Percentiles rank a stretch among this genome's conserved stretches.
Evolutionary conservation across 2,888 invertebrate genomes (phyloP).

Genomic region (Meliscaeva auricollis): DNA sequence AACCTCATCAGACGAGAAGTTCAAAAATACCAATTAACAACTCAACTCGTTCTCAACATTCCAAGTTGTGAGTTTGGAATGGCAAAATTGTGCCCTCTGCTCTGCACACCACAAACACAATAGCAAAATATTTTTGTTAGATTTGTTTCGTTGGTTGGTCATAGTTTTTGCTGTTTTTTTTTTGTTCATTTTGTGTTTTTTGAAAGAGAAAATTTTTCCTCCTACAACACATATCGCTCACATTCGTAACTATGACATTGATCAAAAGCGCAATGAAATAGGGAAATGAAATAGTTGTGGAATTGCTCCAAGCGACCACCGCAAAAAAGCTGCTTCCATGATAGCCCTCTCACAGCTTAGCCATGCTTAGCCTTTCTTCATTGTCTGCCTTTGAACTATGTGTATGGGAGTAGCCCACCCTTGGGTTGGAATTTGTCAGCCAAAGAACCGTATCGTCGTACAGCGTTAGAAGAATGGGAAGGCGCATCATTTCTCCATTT

Average conservation of each 20-base stretch:
- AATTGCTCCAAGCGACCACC: conserved; percentile 33
- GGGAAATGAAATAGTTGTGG: conserved; percentile 53
- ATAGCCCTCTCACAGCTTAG: conserved; percentile 61
- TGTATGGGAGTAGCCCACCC: neutral
- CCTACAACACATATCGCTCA: conserved; percentile 7
- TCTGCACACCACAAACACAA: conserved; percentile 15
- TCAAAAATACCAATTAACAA: conserved; percentile 65
- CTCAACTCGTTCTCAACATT: conserved; percentile 43
- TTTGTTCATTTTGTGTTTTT: neutral
- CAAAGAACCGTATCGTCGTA: conserved; percentile 13
- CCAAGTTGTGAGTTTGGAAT: conserved; percentile 5
- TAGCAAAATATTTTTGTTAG: conserved; percentile 49
- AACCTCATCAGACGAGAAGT: conserved; percentile 45
- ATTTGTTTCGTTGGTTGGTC: neutral
- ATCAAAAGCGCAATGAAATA: conserved; percentile 62
- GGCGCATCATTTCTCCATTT: conserved; percentile 59
- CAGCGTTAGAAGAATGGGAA: conserved; percentile 2
- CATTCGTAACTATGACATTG: conserved; percentile 56
- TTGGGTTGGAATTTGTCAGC: conserved; percentile 36
- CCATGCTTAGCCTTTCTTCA: conserved; percentile 58
- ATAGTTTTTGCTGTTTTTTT: neutral
- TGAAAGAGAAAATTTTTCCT: conserved; percentile 33
- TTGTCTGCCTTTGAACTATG: conserved; percentile 22
- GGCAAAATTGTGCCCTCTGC: conserved; percentile 21
- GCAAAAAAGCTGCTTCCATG: conserved; percentile 27